phyloP scores from a whole-genome alignment of 2,113 vertebrate genomes.

The Platysternon megacephalum region DNA sequence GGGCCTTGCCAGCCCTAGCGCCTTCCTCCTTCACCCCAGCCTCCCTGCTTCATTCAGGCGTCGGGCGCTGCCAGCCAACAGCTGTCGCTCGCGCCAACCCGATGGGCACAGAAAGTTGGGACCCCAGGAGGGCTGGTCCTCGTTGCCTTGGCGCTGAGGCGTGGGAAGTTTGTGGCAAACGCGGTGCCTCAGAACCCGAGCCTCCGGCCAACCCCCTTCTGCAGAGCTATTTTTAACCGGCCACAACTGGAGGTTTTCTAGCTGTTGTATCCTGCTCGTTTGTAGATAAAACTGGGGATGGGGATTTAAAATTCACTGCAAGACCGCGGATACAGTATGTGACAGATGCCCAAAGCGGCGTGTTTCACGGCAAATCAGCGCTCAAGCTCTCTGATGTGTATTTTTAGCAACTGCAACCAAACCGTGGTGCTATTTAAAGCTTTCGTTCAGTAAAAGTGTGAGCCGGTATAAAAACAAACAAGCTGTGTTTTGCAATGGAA shows the following conservation, averaged over 20 bases:
- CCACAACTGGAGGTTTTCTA: neutral
- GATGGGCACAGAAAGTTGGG: neutral
- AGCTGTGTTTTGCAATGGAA: neutral
- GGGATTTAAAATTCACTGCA: neutral
- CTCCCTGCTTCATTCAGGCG: neutral
- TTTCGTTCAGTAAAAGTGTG: neutral
- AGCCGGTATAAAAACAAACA: neutral
- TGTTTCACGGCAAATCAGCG: neutral
- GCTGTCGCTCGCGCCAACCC: neutral
- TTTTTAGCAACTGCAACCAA: slow-evolving; percentile 57
- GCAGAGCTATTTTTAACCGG: too few relatives aligned
- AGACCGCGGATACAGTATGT: neutral
- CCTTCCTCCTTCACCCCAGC: neutral
- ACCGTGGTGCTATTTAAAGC: slow-evolving; percentile 46
- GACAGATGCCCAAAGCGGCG: neutral
- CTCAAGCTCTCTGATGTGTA: slow-evolving; percentile 21
- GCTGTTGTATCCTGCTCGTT: neutral
- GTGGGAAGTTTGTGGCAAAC: neutral
- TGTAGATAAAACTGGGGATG: neutral
- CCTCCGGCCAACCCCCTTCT: too few relatives aligned
- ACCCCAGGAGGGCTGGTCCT: too few relatives aligned
- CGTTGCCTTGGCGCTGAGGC: neutral
- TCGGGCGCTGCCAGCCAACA: neutral
- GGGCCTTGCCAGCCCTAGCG: neutral
- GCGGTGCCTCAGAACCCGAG: neutral